Conservation (phyloP, 2,888 invertebrate species). For the Xestia rhomboidea region DNA sequence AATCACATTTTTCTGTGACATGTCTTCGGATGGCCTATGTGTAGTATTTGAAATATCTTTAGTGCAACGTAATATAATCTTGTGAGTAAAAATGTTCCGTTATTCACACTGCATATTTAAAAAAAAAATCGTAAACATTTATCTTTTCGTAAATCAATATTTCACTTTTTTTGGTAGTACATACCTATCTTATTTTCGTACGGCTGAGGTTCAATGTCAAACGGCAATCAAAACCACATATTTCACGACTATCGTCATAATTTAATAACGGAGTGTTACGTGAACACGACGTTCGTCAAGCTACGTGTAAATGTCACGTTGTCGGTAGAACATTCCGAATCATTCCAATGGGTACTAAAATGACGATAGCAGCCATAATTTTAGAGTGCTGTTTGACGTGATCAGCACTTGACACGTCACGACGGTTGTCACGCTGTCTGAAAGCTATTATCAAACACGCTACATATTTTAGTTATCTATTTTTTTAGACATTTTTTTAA, state of each 20-base stretch:
- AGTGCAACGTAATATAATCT: background rate
- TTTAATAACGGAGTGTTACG: conserved; percentile 22
- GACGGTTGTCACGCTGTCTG: conserved; percentile 8
- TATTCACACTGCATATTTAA: too few relatives aligned
- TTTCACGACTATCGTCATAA: background rate
- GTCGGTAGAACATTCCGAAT: conserved; percentile 39
- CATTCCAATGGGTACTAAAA: conserved; percentile 22
- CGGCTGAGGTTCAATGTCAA: background rate
- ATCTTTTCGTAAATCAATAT: background rate
- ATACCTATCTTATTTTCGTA: background rate
- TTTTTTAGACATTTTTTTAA: background rate
- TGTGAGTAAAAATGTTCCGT: background rate
- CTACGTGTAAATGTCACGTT: conserved; percentile 44
- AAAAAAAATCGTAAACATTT: background rate
- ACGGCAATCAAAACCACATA: background rate
- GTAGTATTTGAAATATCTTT: background rate
- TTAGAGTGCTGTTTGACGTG: conserved; percentile 35
- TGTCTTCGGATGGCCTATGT: background rate
- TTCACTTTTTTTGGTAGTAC: background rate
- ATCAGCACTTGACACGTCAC: conserved; percentile 3
- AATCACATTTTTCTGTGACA: too few relatives aligned
- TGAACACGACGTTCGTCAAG: conserved; percentile 23
- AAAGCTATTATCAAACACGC: background rate
- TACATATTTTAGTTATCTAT: background rate
- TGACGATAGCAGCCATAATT: conserved; percentile 21